Evolutionary conservation across 1,140 invertebrate genomes (phyloP), one percentile per base, ranked within the genome.

Genomic region (silkworm (Bombyx mori)): DNA sequence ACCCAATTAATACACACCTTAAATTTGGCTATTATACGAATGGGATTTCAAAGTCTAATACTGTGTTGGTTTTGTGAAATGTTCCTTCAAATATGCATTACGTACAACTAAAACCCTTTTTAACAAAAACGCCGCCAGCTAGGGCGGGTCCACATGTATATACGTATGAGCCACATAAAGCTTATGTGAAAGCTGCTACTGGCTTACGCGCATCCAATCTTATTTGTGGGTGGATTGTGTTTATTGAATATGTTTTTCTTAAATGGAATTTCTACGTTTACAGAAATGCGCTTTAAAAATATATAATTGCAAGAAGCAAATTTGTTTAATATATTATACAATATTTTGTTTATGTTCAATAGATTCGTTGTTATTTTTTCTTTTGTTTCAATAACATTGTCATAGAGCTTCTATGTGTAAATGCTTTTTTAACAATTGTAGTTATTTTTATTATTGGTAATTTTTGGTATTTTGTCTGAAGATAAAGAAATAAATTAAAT

Each of bases 131-230:
- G 52, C 53, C 53, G 43, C n/a, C 61, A 52, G 61, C 57, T 45
- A 61, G 62, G 68, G 71, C 63, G 62, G 63, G 65, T 49, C 60
- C 62, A 57, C 45, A 59, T 62, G 60, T 58, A 65, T 61, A 12
- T 49, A 61, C 57, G 58, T 63, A 65, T 66, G 61, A 35, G 26
- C 26, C 26, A 35, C 4, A 35, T 35, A 35, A 5, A 35, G 4
- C 26, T 35, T 35, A 35, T 71, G 57, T 63, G 61, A 61, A 60
- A 66, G 65, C 44, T 59, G 85, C 85, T 86, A 88, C 85, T 84
- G 84, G 86, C 73, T 85, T 88, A 87, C 84, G 82, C 82, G 69
- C 69, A 65, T 63, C 82, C 84, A 87, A 88, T 86, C 77, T 76
- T 77, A 65, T 49, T 52, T 65, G 66, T 69, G 66, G 62, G 68